Base-by-base conservation (phyloP, 2,888 invertebrate genomes). In the Harpalus rubripes region DNA sequence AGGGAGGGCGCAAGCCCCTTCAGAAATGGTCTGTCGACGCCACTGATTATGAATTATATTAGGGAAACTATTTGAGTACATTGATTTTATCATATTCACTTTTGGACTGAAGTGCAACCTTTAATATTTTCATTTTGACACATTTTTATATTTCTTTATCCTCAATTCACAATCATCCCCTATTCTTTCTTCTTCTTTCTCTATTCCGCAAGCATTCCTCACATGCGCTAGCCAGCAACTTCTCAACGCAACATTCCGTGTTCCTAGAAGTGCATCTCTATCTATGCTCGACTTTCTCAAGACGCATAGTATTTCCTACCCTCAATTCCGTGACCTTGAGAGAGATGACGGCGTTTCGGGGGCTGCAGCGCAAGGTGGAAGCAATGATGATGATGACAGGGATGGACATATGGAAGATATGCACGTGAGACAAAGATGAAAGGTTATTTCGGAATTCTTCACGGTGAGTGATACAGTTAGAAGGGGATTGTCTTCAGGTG, bases 301-400 rank as follows among this genome's bases (percentile, higher is more conserved):
- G 82, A 87, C 86, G 89, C 86, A 74, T 90, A 90, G 90, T 90
- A 90, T 86, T 88, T 88, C 87, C 90, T 89, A 90, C 90, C 90
- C 90, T 90, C 89, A 88, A 88, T 87, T 87, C 87, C 74, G 86
- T 86, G 90, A 87, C 90, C 90, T 90, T 90, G 89, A 88, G 44
- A 88, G 82, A 88, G 88, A 90, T 90, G 90, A 89, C 89, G 90
- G 88, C 89, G 87, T 87, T 74, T 74, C 44, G 89, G 87, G 90
- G 90, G 90, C 89, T 89, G 90, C 88, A 89, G 89, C 86, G 86
- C 86, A 85, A 84, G 84, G 84, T 83, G 82, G 85, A 87, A 85
- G 87, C 85, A 76, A 83, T 83, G 86, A 86, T 86, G 63, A 85
- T 84, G 85, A 84, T 79, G 83, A 87, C 86, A 87, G 86, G 86